Base-by-base conservation (phyloP, 1,140 invertebrate genomes). In the Drosophila busckii region DNA sequence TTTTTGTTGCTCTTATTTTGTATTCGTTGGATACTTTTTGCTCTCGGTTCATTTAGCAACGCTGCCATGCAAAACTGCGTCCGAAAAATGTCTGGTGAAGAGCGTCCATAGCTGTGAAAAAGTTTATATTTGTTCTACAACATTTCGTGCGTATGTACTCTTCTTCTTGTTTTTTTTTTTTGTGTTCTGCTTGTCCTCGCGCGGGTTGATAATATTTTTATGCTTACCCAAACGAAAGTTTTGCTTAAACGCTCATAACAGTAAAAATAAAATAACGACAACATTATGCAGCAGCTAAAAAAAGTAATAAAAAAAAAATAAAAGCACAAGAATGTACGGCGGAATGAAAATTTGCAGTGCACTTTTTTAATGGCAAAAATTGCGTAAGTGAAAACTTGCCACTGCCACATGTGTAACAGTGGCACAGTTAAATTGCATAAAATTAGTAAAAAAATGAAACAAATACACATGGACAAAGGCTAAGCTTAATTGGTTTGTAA, bases 241-340 rank as follows among this genome's bases (percentile, higher is more conserved):
- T 80, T 69, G 68, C 73, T 80, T 80, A 78, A 78, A 73, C 54
- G 73, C 54, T 73, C 73, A 80, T 80, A 82, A 73, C 68, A 82
- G 52, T 63, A 70, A 69, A 80, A 69, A 66, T 26, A 66, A 49
- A 60, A 49, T 45, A 58, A 52, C 32, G 32, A 34, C 32, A 62
- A 44, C 46, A 70, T 61, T 76, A 52, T 66, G 29, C 45, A 61
- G 32, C 49, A 6, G 10, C 20, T 13, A 10, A 29, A 22, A 46
- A 48, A 41, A 46, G 20, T 49, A 49, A 26, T 22, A 35, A 35
- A 31, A 48, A 41, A 53, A 35, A 40, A 31, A 46, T 32, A 26
- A 48, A 16, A 25, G 58, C 35, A 40, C 50, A 31, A 26, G 15
- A 69, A 59, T 52, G 70, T 59, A 55, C 55, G 53, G n/a, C n/a